Base-by-base conservation (phyloP, 2,113 vertebrate species). In the Pteropus alecto region DNA sequence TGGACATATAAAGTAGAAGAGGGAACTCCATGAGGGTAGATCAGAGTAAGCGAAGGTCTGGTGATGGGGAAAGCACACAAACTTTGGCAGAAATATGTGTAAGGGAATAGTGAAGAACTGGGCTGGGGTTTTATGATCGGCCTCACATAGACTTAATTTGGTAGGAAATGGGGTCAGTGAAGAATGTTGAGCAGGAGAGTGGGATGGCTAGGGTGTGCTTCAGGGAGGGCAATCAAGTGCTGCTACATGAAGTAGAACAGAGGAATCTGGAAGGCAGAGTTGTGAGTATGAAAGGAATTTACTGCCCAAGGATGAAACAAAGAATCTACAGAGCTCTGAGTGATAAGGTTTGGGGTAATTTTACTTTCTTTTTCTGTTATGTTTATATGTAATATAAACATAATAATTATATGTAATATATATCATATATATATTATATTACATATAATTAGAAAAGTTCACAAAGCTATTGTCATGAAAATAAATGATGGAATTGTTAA, bases 401-500 rank as follows among this genome's bases (percentile, higher is more conserved):
- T 35, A 35, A n/a, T n/a, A n/a, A n/a, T n/a, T 30, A 87, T 21
- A 33, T 35, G 77, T 46, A 21, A 43, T 30, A 77, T 30, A 38
- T 71, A 78, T 60, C 0, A 1, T 16, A 77, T 51, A 16, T 15
- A 51, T 30, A 58, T 18, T 60, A 48, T 79, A 79, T 61, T 24
- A 89, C 18, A 81, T 13, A 54, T 41, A 65, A 65, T 63, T 89
- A 85, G 65, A 81, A 88, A 92, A 74, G 24, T 83, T 51, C 48
- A 86, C 61, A 77, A 54, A 86, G 51, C 28, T 60, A 71, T n/a
- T 94, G 33, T 86, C 19, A 76, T n/a, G 84, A 86, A 92, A 93
- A 90, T 51, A 73, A 67, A 70, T 84, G 18, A 24, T 38, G 0
- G 8, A 48, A 70, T 89, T 41, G 9, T 86, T 63, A 63, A 82